Conservation (phyloP, 2,888 invertebrate species). For the Napeogenes inachia region DNA sequence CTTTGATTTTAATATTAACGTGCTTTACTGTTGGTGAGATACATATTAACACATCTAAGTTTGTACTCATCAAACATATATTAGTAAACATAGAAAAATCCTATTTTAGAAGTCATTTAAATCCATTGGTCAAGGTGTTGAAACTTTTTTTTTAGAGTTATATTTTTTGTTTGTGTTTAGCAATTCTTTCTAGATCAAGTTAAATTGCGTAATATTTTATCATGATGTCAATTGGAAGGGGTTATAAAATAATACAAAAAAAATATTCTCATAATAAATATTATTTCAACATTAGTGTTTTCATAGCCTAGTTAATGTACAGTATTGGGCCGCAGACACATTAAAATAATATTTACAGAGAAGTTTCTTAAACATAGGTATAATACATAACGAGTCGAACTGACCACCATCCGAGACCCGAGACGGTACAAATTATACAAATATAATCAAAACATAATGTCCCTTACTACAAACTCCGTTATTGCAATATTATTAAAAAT, state of each 20-base stretch:
- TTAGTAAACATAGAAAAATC: too few species aligned
- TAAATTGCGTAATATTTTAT: too few species aligned
- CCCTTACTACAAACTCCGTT: conserved; percentile 33
- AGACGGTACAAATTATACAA: conserved; percentile 28
- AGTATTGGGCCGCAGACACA: conserved; percentile 45
- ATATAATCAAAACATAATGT: conserved; percentile 24
- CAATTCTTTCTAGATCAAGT: too few species aligned
- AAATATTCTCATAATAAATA: conserved; percentile 66
- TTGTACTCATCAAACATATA: too few species aligned
- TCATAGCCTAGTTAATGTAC: conserved; percentile 54
- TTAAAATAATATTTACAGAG: conserved; percentile 75
- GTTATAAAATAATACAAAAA: conserved; percentile 42
- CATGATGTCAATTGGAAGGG: not conserved
- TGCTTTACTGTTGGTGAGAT: too few species aligned
- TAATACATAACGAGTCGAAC: conserved; percentile 17
- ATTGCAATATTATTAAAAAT: conserved; percentile 13
- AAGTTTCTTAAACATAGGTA: conserved; percentile 38
- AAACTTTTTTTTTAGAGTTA: too few species aligned
- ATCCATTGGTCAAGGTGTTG: too few species aligned
- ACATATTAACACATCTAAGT: too few species aligned
- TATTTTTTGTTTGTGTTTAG: too few species aligned
- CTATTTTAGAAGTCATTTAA: too few species aligned
- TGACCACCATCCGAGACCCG: conserved; percentile 7
- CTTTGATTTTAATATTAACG: too few species aligned
- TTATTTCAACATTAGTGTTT: conserved; percentile 63